Evolutionary conservation across 2,797 vertebrate species (phyloP).

Genomic region (Coregonus sp.): DNA sequence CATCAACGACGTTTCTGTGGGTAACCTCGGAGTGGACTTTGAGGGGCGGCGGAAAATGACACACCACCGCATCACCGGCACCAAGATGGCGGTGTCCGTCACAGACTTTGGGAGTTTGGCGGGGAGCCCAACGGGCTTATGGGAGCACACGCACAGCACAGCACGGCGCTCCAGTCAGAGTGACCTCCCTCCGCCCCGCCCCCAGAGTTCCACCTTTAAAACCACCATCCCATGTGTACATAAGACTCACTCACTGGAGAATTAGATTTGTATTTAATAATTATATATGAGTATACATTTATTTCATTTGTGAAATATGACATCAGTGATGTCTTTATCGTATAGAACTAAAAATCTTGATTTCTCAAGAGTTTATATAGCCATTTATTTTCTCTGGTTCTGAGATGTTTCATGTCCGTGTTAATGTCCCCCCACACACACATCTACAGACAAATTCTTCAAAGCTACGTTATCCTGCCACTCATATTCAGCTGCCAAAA

Average conservation of each 20-base stretch:
- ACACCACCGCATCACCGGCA: slow-evolving; percentile 86
- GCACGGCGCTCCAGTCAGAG: slow-evolving; percentile 94
- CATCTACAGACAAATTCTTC: slow-evolving; percentile 76
- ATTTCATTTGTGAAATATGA: slow-evolving; percentile 88
- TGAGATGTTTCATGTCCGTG: slow-evolving; percentile 72
- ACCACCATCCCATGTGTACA: slow-evolving; percentile 79
- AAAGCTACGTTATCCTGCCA: slow-evolving; percentile 80
- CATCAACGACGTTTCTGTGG: slow-evolving; percentile 91
- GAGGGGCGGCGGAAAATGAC: slow-evolving; percentile 84
- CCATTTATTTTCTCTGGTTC: slow-evolving; percentile 88
- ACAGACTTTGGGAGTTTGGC: slow-evolving; percentile 94
- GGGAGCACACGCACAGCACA: slow-evolving; percentile 70
- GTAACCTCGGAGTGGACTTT: slow-evolving; percentile 92
- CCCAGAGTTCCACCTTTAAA: slow-evolving; percentile 72
- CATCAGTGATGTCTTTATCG: slow-evolving; percentile 99
- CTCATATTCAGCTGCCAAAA: slow-evolving; percentile 81
- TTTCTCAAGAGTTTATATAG: slow-evolving; percentile 99
- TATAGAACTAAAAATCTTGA: slow-evolving; percentile 99
- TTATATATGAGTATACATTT: slow-evolving; percentile 49
- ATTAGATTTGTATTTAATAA: slow-evolving; percentile 72
- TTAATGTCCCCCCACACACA: slow-evolving; percentile 55
- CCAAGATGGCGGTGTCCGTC: slow-evolving; percentile 98
- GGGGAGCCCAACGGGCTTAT: slow-evolving; percentile 90
- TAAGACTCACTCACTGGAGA: slow-evolving; percentile 82
- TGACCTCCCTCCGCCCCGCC: slow-evolving; percentile 68